A percentile compares a stretch with the other conserved stretches of the same genome.
Conservation (phyloP, 1,140 invertebrate species). For the Zaprionus camerounensis region DNA sequence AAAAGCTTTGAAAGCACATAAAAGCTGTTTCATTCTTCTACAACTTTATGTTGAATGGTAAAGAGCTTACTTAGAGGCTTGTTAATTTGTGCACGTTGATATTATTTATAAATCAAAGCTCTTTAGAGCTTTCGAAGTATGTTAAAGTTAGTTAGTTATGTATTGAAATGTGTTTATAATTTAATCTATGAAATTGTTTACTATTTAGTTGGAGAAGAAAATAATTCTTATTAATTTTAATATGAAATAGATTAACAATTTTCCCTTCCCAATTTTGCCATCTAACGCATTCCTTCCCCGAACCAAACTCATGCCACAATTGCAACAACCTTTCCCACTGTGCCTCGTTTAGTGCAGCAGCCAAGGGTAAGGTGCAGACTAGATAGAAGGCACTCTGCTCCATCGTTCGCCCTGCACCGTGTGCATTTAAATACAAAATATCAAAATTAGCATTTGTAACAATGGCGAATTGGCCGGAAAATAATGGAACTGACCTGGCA, state of each 20-base stretch:
- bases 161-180: not conserved
- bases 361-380: slow-evolving; percentile 10
- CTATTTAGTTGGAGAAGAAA: not conserved
- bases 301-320: not conserved
- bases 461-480: slow-evolving; percentile 80
- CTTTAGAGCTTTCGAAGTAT: not conserved
- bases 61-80: too few relatives aligned
- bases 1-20: too few relatives aligned
- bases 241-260: too few relatives aligned
- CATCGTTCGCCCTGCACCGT: slow-evolving; percentile 28
- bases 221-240: too few relatives aligned
- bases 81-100: too few relatives aligned
- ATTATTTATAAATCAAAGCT: too few relatives aligned
- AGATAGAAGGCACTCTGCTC: not conserved
- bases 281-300: not conserved
- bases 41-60: too few relatives aligned
- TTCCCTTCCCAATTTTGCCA: not conserved
- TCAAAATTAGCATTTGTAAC: slow-evolving; percentile 83
- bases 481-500: slow-evolving; percentile 81
- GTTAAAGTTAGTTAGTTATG: not conserved
- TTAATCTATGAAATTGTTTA: not conserved
- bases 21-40: too few relatives aligned
- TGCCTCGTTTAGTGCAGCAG: not conserved
- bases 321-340: slow-evolving; percentile 24
- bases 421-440: slow-evolving; percentile 81